phyloP scores from a whole-genome alignment of 2,888 invertebrate species.

The Apotomis turbidana region DNA sequence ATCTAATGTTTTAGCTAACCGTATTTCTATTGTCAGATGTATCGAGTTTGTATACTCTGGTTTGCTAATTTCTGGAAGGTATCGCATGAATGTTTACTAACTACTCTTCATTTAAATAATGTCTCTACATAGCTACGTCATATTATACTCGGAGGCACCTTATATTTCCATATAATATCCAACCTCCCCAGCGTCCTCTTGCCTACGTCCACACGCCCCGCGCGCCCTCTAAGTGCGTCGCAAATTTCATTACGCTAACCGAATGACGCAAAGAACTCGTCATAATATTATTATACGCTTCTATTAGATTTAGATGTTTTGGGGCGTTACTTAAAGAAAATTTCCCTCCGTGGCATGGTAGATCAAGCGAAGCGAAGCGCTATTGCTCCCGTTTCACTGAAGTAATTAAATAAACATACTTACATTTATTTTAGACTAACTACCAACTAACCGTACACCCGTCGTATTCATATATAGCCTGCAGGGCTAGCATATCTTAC shows the following conservation, averaged over 20 bases:
- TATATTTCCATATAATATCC: not conserved
- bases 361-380: not conserved
- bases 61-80: no score
- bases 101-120: no score
- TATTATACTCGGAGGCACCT: not conserved
- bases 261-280: conserved; percentile 45
- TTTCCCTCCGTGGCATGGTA: not conserved
- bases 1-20: no score
- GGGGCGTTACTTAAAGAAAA: conserved; percentile 7
- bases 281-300: conserved; percentile 41
- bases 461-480: no score
- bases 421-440: not conserved
- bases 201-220: conserved; percentile 1
- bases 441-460: no score
- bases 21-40: no score
- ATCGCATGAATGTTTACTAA: no score
- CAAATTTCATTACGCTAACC: conserved; percentile 63
- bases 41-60: no score
- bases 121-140: not conserved
- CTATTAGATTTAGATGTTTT: conserved; percentile 27
- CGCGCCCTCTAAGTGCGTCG: conserved; percentile 58
- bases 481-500: no score
- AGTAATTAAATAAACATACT: no score
- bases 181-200: not conserved
- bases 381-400: no score